phyloP scores from a whole-genome alignment of 1,140 invertebrate genomes.

The Sweltsa coloradensis region DNA sequence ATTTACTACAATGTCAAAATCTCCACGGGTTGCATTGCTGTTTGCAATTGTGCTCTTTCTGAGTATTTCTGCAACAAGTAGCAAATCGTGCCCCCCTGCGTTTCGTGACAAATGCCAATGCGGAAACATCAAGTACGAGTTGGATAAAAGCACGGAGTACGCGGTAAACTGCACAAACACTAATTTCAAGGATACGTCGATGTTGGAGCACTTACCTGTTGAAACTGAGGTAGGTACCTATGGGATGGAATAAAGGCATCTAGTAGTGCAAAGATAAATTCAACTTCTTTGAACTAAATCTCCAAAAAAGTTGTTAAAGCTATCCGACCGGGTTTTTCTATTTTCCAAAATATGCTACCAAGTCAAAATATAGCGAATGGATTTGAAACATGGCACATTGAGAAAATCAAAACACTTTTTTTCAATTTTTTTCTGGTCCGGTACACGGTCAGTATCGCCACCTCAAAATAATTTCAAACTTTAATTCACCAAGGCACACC shows the following conservation, averaged over 20 bases:
- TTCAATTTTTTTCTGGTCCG: too few species aligned
- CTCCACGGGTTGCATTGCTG: too few species aligned
- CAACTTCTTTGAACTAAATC: not conserved
- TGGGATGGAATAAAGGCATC: not conserved
- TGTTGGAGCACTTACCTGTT: slow-evolving; percentile 47
- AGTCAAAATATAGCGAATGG: not conserved
- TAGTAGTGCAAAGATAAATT: not conserved
- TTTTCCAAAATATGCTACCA: not conserved
- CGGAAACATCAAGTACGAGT: slow-evolving; percentile 37
- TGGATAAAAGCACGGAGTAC: slow-evolving; percentile 33
- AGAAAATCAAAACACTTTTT: not conserved
- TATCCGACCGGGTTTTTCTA: not conserved
- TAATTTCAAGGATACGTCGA: slow-evolving; percentile 39
- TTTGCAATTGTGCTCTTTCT: too few species aligned
- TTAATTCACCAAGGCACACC: too few species aligned
- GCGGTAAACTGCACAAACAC: slow-evolving; percentile 63
- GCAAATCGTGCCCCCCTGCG: slow-evolving; percentile 33
- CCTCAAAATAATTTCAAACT: too few species aligned
- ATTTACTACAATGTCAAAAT: too few species aligned
- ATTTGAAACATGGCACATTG: not conserved
- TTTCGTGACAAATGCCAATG: slow-evolving; percentile 41
- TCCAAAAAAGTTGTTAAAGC: not conserved
- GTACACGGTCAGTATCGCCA: too few species aligned
- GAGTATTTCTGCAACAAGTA: too few species aligned
- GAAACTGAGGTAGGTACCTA: slow-evolving; percentile 39